phyloP scores from a whole-genome alignment of 2,888 invertebrate species.

The Phlogophora meticulosa region DNA sequence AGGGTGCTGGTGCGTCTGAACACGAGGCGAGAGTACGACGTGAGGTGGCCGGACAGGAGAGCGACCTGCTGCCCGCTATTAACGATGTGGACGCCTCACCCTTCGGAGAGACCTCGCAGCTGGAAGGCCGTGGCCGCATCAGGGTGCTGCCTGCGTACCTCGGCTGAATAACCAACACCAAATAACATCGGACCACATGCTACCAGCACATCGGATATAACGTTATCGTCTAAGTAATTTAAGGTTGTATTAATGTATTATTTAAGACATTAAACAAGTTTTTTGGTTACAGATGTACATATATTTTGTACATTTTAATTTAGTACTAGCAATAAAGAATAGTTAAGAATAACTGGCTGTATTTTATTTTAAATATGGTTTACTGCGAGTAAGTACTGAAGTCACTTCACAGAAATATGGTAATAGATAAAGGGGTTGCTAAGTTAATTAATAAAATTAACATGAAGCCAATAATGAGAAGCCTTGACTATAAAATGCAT shows the following conservation, averaged over 20 bases:
- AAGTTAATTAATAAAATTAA: slow-evolving; percentile 57
- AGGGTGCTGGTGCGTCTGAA: slow-evolving; percentile 82
- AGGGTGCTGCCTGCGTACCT: slow-evolving; percentile 86
- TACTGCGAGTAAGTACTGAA: neutral
- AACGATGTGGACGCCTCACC: slow-evolving; percentile 81
- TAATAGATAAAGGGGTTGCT: slow-evolving; percentile 33
- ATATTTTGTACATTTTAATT: slow-evolving; percentile 47
- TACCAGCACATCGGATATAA: slow-evolving; percentile 22
- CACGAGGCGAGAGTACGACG: slow-evolving; percentile 75
- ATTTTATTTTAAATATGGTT: slow-evolving; percentile 42
- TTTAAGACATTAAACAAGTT: slow-evolving; percentile 40
- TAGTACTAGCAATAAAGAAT: slow-evolving; percentile 54
- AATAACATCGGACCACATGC: slow-evolving; percentile 10
- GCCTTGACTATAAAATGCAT: slow-evolving; percentile 43
- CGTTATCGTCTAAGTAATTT: slow-evolving; percentile 36
- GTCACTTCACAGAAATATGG: slow-evolving; percentile 29
- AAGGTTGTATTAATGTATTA: slow-evolving; percentile 44
- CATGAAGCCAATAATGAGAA: slow-evolving; percentile 33
- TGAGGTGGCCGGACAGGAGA: slow-evolving; percentile 81
- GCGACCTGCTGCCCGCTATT: slow-evolving; percentile 82
- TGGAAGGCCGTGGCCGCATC: slow-evolving; percentile 83
- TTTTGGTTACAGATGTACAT: slow-evolving; percentile 50
- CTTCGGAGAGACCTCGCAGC: slow-evolving; percentile 79
- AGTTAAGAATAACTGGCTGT: slow-evolving; percentile 30
- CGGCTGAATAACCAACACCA: slow-evolving; percentile 72